phyloP scores from a whole-genome alignment of 2,888 invertebrate species.

The Stenolophus ochropezus region DNA sequence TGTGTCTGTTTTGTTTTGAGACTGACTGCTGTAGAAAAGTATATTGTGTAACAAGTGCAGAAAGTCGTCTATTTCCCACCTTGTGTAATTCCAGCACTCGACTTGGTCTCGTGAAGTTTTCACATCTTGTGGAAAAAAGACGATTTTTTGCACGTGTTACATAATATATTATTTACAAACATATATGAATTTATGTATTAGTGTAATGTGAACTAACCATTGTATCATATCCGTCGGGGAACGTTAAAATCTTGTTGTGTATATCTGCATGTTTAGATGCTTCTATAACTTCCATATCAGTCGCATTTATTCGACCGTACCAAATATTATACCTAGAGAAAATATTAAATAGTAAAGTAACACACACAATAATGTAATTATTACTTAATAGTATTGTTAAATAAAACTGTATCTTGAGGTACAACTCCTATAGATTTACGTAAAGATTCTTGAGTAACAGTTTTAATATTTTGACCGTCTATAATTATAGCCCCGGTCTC shows the following conservation, averaged over 20 bases:
- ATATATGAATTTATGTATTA: too few relatives aligned
- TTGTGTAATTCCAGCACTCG: too few relatives aligned
- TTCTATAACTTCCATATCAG: conserved; percentile 87
- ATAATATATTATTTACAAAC: too few relatives aligned
- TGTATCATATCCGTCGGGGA: conserved; percentile 92
- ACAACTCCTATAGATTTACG: conserved; percentile 93
- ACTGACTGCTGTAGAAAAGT: too few relatives aligned
- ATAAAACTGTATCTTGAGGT: conserved; percentile 97
- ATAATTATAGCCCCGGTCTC: conserved; percentile 89
- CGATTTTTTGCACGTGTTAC: too few relatives aligned
- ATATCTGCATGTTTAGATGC: conserved; percentile 96
- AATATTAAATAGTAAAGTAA: too few relatives aligned
- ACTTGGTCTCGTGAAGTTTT: too few relatives aligned
- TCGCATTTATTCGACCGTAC: conserved; percentile 89
- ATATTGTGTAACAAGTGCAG: too few relatives aligned
- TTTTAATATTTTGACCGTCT: conserved; percentile 92
- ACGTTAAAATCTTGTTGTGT: conserved; percentile 92
- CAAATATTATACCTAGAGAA: conserved; percentile 89
- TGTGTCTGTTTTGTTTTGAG: too few relatives aligned
- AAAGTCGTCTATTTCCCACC: too few relatives aligned
- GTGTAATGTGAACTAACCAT: conserved; percentile 77
- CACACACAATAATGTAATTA: not conserved
- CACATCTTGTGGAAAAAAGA: too few relatives aligned
- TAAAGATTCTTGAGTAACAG: conserved; percentile 89
- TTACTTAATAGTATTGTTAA: conserved; percentile 91